Evolutionary conservation across 2,113 vertebrate species (phyloP), one percentile per base, ranked within the genome.

Genomic region (Grus americana): DNA sequence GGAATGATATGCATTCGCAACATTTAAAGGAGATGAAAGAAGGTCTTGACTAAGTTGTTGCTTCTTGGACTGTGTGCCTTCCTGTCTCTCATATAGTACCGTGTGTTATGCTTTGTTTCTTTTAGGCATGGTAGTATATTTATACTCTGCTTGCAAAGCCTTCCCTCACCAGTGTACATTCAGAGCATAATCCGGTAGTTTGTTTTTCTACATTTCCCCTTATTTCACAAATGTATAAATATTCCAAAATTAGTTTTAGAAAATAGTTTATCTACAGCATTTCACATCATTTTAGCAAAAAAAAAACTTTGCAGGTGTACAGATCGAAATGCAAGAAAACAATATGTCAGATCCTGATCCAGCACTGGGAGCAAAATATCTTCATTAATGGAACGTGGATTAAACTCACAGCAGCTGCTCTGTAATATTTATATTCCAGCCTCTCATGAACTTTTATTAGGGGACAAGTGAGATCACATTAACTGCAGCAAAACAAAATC

Each of bases 111-210:
- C 76, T 96, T 96, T 95, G 62, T 87, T 97, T 95, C 91, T 91
- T 85, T 91, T 91, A 95, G 70, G 49, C 52, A 85, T 84, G 49
- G 79, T 89, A 92, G 90, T 93, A 87, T 94, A 96, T 97, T 95
- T 96, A 96, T 95, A 89, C 7, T 84, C 20, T 6, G 17, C 70
- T 85, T 91, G 86, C 49, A 87, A 92, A 92, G 36, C 76, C 49
- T 47, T 93, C 22, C 27, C 40, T 14, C 57, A 71, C 29, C 49
- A 76, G 24, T 17, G 24, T 79, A 88, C 44, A 44, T 11, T 66
- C 78, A 91, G 83, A 95, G 24, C 29, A 89, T 8, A 89, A 72
- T 65, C 61, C n/a, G 81, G 68, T 81, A 87, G 75, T 92, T 96
- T 96, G 86, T 88, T 96, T 94, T 95, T 93, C 86, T 78, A 76